Evolutionary conservation across 2,888 invertebrate species (phyloP).

Genomic region (Spilosoma lubricipeda): DNA sequence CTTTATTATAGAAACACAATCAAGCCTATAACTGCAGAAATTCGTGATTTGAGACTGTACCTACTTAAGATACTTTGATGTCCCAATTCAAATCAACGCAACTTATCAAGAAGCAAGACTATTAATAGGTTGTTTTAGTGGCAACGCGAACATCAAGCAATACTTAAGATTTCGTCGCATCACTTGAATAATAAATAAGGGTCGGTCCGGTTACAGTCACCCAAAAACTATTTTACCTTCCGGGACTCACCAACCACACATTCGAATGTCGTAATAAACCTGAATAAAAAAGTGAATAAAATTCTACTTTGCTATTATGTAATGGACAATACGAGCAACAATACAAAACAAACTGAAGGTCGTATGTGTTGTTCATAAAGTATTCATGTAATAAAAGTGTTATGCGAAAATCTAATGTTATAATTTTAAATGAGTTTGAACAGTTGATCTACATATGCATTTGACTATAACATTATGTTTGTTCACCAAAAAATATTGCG

Average conservation of each 20-base stretch:
- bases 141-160: constrained; percentile 25
- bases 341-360: constrained; percentile 14
- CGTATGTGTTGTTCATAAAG: constrained; percentile 13
- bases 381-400: constrained; percentile 3
- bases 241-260: constrained; percentile 58
- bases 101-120: constrained; percentile 1
- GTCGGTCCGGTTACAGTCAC: constrained; percentile 62
- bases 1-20: neutral
- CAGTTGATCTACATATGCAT: neutral
- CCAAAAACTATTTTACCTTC: constrained; percentile 64
- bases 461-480: neutral
- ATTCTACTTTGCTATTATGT: constrained; percentile 33
- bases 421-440: neutral
- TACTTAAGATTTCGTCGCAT: constrained; percentile 63
- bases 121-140: constrained; percentile 7
- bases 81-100: constrained; percentile 15
- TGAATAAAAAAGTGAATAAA: constrained; percentile 49
- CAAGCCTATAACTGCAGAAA: neutral
- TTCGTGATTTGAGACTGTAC: constrained; percentile 2
- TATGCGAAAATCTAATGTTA: neutral
- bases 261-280: constrained; percentile 44
- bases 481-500: neutral
- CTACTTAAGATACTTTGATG: neutral
- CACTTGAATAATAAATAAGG: constrained; percentile 72
- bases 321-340: constrained; percentile 32